phyloP scores from a whole-genome alignment of 2,797 vertebrate species.

The Neopelma chrysocephalum region DNA sequence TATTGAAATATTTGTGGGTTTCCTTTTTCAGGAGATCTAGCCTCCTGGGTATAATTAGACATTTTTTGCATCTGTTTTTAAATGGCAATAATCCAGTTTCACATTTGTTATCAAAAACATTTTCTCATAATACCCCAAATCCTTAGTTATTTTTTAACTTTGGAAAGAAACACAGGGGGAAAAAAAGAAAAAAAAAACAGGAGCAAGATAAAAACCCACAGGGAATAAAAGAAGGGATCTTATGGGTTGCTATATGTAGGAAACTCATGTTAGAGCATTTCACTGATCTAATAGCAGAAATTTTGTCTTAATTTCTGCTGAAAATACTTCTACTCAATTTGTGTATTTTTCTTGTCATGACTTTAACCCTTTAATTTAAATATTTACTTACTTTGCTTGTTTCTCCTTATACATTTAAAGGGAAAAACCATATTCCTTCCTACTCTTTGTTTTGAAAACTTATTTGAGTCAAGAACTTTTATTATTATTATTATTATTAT shows the following conservation, averaged over 20 bases:
- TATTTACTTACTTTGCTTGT: background rate
- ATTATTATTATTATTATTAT: background rate
- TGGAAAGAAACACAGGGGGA: background rate
- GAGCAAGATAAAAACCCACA: fast-evolving
- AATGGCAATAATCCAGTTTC: background rate
- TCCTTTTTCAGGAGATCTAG: background rate
- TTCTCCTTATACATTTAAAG: background rate
- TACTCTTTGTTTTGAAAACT: background rate
- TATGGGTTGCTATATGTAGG: background rate
- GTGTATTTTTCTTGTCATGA: background rate
- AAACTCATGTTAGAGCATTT: background rate
- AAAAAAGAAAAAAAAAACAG: fast-evolving
- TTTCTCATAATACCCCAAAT: background rate
- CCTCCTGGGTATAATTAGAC: background rate
- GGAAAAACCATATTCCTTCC: background rate
- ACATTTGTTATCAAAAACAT: background rate
- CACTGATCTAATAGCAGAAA: background rate
- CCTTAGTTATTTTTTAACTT: background rate
- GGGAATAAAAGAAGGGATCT: background rate
- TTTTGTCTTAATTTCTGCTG: background rate
- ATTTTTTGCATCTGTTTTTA: background rate
- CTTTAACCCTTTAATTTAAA: background rate
- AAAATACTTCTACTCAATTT: background rate
- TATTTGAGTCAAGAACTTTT: background rate
- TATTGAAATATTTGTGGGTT: background rate